Conservation (phyloP, 2,888 invertebrate species). For the Eupithecia inturbata region DNA sequence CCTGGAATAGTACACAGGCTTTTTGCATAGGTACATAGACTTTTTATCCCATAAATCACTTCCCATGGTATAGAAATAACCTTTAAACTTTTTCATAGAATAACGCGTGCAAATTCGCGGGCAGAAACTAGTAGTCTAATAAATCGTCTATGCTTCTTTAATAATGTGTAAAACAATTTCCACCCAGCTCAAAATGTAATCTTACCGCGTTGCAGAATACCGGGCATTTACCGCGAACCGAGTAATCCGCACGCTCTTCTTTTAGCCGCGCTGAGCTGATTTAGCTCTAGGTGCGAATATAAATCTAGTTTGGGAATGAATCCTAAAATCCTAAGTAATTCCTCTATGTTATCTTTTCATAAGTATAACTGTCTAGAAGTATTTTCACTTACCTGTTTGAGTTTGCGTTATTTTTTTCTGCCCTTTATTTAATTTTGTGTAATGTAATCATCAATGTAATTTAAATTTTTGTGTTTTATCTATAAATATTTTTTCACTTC, state of each 20-base stretch:
- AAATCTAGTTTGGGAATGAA: background rate
- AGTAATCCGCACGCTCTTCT: slow-evolving; percentile 27
- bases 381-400: too few species aligned
- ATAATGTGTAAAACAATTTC: background rate
- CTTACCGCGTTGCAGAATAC: slow-evolving; percentile 22
- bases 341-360: background rate
- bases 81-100: background rate
- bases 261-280: slow-evolving; percentile 19
- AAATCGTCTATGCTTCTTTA: background rate
- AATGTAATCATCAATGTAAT: too few species aligned
- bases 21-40: background rate
- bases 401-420: too few species aligned
- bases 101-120: background rate
- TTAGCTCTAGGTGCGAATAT: background rate
- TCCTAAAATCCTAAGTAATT: background rate
- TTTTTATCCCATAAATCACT: background rate
- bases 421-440: too few species aligned
- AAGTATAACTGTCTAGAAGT: too few species aligned
- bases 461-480: too few species aligned
- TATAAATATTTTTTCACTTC: too few species aligned
- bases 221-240: slow-evolving; percentile 15
- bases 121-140: background rate
- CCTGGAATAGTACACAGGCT: too few species aligned
- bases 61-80: background rate
- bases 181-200: slow-evolving; percentile 12